Base-by-base conservation (phyloP, 1,140 invertebrate genomes). In the Cheumatopsyche charites region DNA sequence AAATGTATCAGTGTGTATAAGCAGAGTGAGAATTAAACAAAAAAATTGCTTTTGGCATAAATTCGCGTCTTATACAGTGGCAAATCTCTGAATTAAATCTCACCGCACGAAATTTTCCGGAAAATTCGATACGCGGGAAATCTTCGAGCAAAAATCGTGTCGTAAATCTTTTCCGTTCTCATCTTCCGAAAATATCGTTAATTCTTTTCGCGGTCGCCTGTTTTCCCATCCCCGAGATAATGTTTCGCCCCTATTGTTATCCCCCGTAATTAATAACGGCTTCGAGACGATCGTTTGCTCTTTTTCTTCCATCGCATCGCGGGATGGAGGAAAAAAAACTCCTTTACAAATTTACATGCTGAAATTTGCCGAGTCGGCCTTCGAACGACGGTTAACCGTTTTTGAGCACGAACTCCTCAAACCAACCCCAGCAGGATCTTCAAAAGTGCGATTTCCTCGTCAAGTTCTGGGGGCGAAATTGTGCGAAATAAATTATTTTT, bases 311-410 rank as follows among this genome's bases (percentile, higher is more conserved):
- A 4, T n/a, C n/a, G n/a, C n/a, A n/a, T n/a, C n/a, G 43, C 12
- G 43, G 2, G 43, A 15, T 12, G 43, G 43, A 6, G 41, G 13
- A 47, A 7, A 47, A 47, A 47, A 47, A 47, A 47, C 4, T 4
- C 29, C 9, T 36, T 4, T 9, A 9, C 29, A 36, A 36, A 36
- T 36, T 36, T 36, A 36, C 29, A 36, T 2, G 43, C 11, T 47
- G 4, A 47, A 47, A 47, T 55, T 55, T 55, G 11, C 21, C 17
- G 49, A 55, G 49, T 15, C 17, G 55, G 43, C 12, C 15, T 58
- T 23, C 62, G 62, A 63, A 63, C 19, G 29, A 4, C 29, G 13
- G 29, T 63, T 63, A 63, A 63, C 62, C 11, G 29, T 41, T 63
- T 43, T 43, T 63, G 62, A 63, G 29, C 62, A 63, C 62, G 62